Conservation (phyloP, 2,888 invertebrate species). For the Hydrotaea diabolus region DNA sequence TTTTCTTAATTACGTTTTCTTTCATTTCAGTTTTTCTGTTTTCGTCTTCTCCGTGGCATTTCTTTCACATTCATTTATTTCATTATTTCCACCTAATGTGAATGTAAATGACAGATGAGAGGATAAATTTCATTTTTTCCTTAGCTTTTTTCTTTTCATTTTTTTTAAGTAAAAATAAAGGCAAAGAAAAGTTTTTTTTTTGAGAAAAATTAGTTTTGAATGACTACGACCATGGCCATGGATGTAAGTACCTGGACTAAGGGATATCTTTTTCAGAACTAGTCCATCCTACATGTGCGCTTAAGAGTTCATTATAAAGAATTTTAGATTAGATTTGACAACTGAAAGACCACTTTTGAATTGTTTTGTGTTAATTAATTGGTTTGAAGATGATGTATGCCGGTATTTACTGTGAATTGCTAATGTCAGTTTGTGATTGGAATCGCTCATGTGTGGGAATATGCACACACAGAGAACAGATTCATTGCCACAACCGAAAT, state of each 20-base stretch:
- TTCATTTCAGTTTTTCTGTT: background rate
- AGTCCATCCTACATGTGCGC: background rate
- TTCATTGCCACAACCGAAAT: too few species aligned
- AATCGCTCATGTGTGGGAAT: too few species aligned
- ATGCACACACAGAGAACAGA: too few species aligned
- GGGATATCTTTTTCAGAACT: background rate
- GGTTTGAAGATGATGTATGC: too few species aligned
- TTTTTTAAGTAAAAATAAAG: background rate
- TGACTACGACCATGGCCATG: background rate
- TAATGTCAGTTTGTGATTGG: too few species aligned
- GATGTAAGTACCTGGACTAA: background rate
- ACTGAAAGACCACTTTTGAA: background rate
- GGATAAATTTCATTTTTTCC: background rate
- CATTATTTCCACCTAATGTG: slow-evolving; percentile 26
- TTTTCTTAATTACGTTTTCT: slow-evolving; percentile 20
- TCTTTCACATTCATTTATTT: slow-evolving; percentile 9
- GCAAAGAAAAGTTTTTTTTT: background rate
- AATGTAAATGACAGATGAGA: slow-evolving; percentile 30
- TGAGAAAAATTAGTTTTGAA: background rate
- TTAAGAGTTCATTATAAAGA: background rate
- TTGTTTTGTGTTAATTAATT: background rate
- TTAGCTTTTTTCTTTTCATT: background rate
- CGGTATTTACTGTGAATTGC: too few species aligned
- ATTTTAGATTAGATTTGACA: background rate
- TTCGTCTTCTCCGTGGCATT: background rate